A percentile compares a stretch with the other conserved stretches of the same genome.
Conservation (phyloP, 2,888 invertebrate genomes). For the Tenodera sinensis region DNA sequence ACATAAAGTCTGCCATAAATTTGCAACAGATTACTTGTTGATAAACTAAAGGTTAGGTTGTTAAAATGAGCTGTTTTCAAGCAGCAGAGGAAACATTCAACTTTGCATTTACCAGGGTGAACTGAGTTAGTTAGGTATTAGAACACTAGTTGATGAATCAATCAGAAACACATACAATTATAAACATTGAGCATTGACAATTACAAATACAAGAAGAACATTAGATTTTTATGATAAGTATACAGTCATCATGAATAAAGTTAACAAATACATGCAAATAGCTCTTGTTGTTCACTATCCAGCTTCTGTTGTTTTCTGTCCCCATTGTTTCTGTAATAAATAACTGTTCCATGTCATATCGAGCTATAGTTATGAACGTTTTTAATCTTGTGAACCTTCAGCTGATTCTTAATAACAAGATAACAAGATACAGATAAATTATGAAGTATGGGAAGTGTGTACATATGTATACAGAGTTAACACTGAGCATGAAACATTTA, state of each 20-base stretch:
- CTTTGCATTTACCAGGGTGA: background rate
- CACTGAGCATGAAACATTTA: no score
- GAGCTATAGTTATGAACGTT: no score
- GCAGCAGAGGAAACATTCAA: background rate
- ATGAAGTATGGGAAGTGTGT: no score
- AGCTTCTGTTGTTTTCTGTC: background rate
- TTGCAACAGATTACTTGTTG: background rate
- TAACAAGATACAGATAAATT: no score
- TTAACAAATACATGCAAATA: background rate
- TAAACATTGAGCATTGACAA: background rate
- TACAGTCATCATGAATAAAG: background rate
- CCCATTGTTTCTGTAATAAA: no score
- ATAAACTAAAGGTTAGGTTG: background rate
- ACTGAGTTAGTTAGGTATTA: background rate
- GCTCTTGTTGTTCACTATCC: background rate
- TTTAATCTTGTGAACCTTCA: no score
- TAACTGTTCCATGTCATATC: background rate
- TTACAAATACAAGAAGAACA: background rate
- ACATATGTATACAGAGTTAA: no score
- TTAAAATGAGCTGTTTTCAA: background rate
- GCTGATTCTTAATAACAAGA: no score
- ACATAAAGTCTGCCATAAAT: background rate
- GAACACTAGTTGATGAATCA: background rate
- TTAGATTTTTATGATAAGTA: background rate
- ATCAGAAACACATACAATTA: background rate